A percentile compares a stretch with the other conserved stretches of the same genome.
phyloP scores from a whole-genome alignment of 92 coral and sea anemone species.

The Bergia puertoricense region DNA sequence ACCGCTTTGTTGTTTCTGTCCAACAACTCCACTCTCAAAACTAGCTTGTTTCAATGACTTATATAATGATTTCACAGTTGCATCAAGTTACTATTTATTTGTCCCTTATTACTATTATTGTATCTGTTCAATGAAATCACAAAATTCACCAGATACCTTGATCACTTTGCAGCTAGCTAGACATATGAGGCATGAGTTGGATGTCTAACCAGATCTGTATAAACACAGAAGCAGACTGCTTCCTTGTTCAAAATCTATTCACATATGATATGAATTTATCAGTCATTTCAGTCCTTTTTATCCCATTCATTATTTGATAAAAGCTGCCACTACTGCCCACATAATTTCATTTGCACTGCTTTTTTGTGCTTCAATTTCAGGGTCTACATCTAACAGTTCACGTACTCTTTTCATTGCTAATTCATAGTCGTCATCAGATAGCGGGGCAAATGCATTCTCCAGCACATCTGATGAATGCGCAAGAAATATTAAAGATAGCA shows the following conservation, averaged over 20 bases:
- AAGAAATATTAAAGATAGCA: conserved; percentile 84
- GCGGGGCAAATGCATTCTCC: conserved; percentile 96
- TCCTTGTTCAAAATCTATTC: neutral
- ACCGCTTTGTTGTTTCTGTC: neutral
- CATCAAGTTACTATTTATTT: neutral
- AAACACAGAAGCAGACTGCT: neutral
- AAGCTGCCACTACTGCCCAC: conserved; percentile 99
- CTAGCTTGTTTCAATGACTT: neutral
- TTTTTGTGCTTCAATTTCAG: conserved; percentile 89
- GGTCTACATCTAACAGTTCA: conserved; percentile 94
- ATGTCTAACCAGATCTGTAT: too few species aligned
- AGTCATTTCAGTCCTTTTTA: neutral
- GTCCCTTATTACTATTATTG: neutral
- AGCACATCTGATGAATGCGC: conserved; percentile 99
- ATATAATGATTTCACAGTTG: too few species aligned
- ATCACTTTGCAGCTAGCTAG: neutral
- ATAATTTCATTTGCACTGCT: conserved; percentile 80
- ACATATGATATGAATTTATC: neutral
- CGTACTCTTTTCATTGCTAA: conserved; percentile 97
- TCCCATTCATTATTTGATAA: conserved; percentile 67
- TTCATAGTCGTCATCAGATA: conserved; percentile 98
- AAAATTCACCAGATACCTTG: neutral
- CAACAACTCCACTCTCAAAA: neutral
- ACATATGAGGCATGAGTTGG: neutral
- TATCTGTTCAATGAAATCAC: neutral